Evolutionary conservation across 2,113 vertebrate genomes (phyloP).

Genomic region (Odontophorus gujanensis): DNA sequence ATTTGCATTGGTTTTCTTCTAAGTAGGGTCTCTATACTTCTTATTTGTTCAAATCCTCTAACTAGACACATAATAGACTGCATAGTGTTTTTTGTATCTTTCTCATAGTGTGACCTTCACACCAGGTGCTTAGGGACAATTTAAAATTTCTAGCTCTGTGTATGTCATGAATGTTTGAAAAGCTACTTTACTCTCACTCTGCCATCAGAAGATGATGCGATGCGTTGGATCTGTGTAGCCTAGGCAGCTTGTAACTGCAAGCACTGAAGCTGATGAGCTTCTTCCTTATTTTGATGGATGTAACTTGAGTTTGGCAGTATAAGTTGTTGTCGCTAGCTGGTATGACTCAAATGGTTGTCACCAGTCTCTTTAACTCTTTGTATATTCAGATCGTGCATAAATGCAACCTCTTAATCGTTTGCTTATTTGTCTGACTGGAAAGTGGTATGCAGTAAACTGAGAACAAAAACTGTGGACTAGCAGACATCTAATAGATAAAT

Average conservation of each 20-base stretch:
- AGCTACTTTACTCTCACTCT: neutral
- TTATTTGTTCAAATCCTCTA: neutral
- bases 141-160: neutral
- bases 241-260: neutral
- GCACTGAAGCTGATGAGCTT: neutral
- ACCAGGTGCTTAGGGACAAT: neutral
- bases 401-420: neutral
- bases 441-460: neutral
- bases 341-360: neutral
- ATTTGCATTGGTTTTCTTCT: neutral
- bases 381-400: neutral
- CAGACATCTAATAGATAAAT: slow-evolving; percentile 17
- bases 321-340: neutral
- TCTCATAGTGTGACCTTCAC: neutral
- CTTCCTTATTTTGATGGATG: neutral
- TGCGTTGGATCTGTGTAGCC: neutral
- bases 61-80: fast-evolving
- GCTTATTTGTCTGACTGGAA: neutral
- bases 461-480: neutral
- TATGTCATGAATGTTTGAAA: neutral
- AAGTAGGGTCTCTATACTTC: neutral
- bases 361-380: neutral
- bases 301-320: neutral
- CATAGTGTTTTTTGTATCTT: fast-evolving
- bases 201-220: neutral